These are phyloP conservation scores for Megastigmus dorsalis DNA, from an alignment of 2,888 invertebrate genomes.

Conservation along the genomic window DNA sequence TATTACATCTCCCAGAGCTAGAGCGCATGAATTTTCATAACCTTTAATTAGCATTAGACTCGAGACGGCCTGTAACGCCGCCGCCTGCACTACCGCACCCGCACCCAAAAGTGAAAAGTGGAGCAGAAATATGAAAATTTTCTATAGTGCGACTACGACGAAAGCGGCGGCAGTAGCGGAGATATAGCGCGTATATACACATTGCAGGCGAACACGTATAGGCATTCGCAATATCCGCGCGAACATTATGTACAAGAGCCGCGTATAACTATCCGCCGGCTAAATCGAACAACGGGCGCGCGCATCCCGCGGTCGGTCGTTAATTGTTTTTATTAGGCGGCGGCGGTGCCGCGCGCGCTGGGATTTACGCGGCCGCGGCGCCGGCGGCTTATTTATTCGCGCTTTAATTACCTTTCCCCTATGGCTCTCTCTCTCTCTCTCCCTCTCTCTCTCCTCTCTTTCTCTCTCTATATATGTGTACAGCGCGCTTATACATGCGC, in stretches of 20 bases:
- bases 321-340: constrained; percentile 63
- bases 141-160: no score
- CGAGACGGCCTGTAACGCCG: no score
- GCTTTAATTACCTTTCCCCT: constrained; percentile 71
- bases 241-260: no score
- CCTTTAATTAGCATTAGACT: background rate
- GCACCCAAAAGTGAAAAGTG: no score
- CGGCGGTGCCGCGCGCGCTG: constrained; percentile 56
- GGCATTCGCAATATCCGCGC: no score
- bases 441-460: constrained; percentile 49
- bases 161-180: no score
- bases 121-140: no score
- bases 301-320: constrained; percentile 33
- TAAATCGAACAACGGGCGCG: constrained; percentile 7
- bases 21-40: constrained; percentile 28
- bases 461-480: constrained; percentile 54
- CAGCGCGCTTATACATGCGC: no score
- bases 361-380: constrained; percentile 66
- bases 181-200: no score
- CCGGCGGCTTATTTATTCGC: constrained; percentile 70
- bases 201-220: no score
- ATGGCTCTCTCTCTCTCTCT: background rate
- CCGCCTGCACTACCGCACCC: no score
- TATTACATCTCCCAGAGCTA: constrained; percentile 17
- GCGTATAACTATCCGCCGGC: no score